Evolutionary conservation across 1,140 invertebrate genomes (phyloP).

Genomic region (Euschistus heros): DNA sequence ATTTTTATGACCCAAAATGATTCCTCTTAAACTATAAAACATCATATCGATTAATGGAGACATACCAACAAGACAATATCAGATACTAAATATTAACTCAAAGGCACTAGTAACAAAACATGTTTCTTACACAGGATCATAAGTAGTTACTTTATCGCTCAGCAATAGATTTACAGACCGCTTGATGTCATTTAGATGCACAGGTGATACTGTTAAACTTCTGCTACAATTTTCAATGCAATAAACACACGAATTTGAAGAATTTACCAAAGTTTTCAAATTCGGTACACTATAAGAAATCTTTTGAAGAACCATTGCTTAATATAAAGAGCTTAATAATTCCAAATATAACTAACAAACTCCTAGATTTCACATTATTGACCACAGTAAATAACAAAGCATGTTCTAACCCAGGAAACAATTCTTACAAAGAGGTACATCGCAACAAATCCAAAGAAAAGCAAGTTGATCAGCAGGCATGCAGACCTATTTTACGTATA

Average conservation of each 20-base stretch:
- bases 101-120: neutral
- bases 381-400: no score
- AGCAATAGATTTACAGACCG: conserved; percentile 7
- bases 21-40: conserved; percentile 16
- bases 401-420: no score
- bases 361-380: no score
- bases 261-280: conserved; percentile 12
- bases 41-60: neutral
- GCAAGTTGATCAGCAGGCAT: no score
- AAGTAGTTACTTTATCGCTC: conserved; percentile 13
- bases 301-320: neutral
- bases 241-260: conserved; percentile 10
- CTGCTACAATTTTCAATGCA: neutral
- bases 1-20: conserved; percentile 20
- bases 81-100: neutral
- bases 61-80: neutral
- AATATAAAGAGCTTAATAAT: neutral
- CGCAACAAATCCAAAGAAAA: no score
- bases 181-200: conserved; percentile 8
- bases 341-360: neutral
- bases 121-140: conserved; percentile 20
- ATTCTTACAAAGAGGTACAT: no score
- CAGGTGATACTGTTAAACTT: neutral
- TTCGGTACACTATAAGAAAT: neutral
- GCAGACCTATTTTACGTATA: no score